Percentiles rank a stretch among this genome's conserved stretches.
Conservation (phyloP, 1,140 invertebrate genomes). For the Proales similis region DNA sequence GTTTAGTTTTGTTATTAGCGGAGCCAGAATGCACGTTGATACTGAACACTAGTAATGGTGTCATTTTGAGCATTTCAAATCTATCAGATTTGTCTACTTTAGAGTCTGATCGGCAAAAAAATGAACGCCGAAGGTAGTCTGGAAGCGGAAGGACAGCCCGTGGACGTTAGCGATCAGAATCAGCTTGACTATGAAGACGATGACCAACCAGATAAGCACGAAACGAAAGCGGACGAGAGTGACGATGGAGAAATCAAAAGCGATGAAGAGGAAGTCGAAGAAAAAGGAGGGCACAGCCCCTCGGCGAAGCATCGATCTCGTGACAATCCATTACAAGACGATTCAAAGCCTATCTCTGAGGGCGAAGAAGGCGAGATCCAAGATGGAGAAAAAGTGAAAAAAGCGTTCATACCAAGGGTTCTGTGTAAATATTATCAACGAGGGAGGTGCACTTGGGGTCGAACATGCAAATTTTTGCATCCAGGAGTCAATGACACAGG, state of each 20-base stretch:
- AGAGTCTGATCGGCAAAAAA: too few species aligned
- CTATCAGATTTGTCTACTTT: too few species aligned
- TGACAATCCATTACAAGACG: too few species aligned
- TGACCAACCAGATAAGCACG: conserved; percentile 2
- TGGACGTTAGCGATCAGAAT: conserved; percentile 24
- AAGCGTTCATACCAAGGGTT: conserved; percentile 16
- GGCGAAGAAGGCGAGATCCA: conserved; percentile 27
- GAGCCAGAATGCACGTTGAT: too few species aligned
- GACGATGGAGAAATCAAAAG: conserved; percentile 33
- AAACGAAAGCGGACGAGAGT: conserved; percentile 14
- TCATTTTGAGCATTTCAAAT: too few species aligned
- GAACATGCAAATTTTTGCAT: conserved; percentile 32
- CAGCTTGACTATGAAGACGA: conserved; percentile 35
- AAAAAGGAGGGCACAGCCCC: conserved; percentile 17
- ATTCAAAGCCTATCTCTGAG: background rate
- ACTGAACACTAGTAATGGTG: too few species aligned
- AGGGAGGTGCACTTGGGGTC: conserved; percentile 33
- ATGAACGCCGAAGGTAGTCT: background rate
- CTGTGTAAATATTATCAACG: conserved; percentile 28
- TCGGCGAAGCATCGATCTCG: too few species aligned
- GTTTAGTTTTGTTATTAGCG: too few species aligned
- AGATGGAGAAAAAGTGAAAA: conserved; percentile 27
- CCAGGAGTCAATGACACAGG: conserved; percentile 32
- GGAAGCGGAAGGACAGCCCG: background rate
- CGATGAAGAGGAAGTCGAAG: conserved; percentile 21